phyloP scores from a whole-genome alignment of 2,888 invertebrate species.

The Cryptus viduatorius region DNA sequence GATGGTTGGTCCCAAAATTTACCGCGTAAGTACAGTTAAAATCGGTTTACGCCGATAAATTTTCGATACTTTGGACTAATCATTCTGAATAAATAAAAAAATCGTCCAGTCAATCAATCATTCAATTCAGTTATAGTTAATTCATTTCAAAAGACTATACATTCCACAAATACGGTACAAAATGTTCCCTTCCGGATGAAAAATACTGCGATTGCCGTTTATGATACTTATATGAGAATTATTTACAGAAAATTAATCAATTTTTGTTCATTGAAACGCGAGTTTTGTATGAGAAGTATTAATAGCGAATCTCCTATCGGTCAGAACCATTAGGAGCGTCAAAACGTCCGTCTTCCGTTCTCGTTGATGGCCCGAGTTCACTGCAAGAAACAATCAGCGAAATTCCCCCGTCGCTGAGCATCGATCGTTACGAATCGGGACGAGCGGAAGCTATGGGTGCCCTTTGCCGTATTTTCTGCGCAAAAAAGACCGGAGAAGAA shows the following conservation, averaged over 20 bases:
- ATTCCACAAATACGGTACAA: too few species aligned
- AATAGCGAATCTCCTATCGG: constrained; percentile 37
- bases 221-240: background rate
- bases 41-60: background rate
- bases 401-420: constrained; percentile 89
- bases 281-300: background rate
- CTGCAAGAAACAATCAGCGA: constrained; percentile 88
- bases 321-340: constrained; percentile 84
- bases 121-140: background rate
- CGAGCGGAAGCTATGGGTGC: constrained; percentile 98
- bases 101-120: too few species aligned
- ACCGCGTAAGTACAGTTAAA: constrained; percentile 85
- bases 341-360: constrained; percentile 89
- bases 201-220: background rate
- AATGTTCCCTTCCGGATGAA: too few species aligned
- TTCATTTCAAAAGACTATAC: background rate
- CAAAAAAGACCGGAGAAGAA: constrained; percentile 97
- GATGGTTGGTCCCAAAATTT: constrained; percentile 87
- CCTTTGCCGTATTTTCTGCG: constrained; percentile 97
- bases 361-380: constrained; percentile 89
- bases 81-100: background rate
- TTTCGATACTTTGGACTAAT: background rate
- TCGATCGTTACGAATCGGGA: constrained; percentile 93
- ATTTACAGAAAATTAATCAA: constrained; percentile 9
- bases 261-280: background rate